Percentiles rank a stretch among this genome's conserved stretches.
Evolutionary conservation across 1,140 invertebrate genomes (phyloP).

Genomic region (Drosophila repleta): DNA sequence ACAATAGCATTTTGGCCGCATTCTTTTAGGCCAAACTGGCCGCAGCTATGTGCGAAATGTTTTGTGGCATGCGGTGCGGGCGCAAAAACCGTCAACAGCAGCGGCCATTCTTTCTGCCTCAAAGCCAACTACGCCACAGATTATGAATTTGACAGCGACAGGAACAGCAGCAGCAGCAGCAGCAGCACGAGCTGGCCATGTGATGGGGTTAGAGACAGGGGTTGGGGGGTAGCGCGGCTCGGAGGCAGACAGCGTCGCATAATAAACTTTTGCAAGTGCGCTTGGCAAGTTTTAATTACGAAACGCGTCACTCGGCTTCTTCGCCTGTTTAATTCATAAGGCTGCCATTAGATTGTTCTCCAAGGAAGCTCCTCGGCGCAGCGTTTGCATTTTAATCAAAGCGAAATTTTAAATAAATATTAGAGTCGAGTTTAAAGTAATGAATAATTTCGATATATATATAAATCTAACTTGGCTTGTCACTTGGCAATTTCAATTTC

Average conservation of each 20-base stretch:
- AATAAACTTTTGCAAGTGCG: constrained; percentile 71
- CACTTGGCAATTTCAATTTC: constrained; percentile 63
- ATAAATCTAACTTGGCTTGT: background rate
- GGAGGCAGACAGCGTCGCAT: constrained; percentile 29
- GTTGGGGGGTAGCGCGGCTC: background rate
- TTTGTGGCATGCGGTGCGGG: constrained; percentile 9
- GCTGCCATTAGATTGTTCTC: constrained; percentile 46
- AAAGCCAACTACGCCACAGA: constrained; percentile 59
- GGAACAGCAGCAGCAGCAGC: constrained; percentile 49
- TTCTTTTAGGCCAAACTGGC: constrained; percentile 13
- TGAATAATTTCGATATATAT: constrained; percentile 61
- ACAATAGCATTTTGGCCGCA: constrained; percentile 25
- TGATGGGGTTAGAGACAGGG: background rate
- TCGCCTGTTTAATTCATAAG: constrained; percentile 72
- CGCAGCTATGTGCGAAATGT: constrained; percentile 18
- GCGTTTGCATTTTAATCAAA: constrained; percentile 71
- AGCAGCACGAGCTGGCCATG: background rate
- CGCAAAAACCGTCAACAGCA: constrained; percentile 52
- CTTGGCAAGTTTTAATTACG: constrained; percentile 73
- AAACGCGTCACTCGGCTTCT: constrained; percentile 41
- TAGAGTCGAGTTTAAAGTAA: constrained; percentile 48
- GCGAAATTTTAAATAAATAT: constrained; percentile 79
- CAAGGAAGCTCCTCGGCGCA: constrained; percentile 33
- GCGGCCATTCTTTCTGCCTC: constrained; percentile 61
- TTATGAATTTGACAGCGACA: constrained; percentile 76